These are phyloP conservation scores for Pseudomyrmex gracilis DNA, from an alignment of 1,140 invertebrate species.

Conservation along the genomic window DNA sequence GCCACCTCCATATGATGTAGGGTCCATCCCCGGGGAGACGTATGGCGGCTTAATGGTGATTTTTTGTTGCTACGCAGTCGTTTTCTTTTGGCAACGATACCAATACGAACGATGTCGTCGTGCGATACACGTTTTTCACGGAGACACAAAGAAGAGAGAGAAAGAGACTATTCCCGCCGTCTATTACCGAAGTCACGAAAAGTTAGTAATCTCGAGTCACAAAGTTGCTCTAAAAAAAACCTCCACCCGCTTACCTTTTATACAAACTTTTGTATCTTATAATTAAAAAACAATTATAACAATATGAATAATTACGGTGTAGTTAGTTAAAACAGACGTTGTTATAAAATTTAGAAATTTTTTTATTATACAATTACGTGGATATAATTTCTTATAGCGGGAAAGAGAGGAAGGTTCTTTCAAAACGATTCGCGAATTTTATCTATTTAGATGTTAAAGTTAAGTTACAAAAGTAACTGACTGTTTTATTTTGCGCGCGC, in stretches of 20 bases:
- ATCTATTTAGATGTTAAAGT: constrained; percentile 1
- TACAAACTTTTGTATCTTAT: constrained; percentile 27
- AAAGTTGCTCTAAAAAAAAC: constrained; percentile 6
- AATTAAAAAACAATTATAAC: not conserved
- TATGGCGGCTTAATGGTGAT: constrained; percentile 83
- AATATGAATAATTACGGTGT: not conserved
- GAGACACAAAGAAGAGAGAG: not conserved
- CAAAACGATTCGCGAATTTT: constrained; percentile 35
- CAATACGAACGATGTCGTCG: constrained; percentile 29
- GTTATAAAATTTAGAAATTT: not conserved
- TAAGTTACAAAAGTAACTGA: constrained; percentile 33
- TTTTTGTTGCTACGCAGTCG: constrained; percentile 79
- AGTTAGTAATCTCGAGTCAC: constrained; percentile 1
- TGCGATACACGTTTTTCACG: constrained; percentile 59
- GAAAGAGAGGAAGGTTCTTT: not conserved
- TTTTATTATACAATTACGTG: not conserved
- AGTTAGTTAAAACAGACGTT: not conserved
- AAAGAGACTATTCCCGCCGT: constrained; percentile 24
- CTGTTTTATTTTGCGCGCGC: constrained; percentile 13
- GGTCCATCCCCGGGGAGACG: constrained; percentile 80
- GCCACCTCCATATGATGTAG: constrained; percentile 64
- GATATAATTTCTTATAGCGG: constrained; percentile 14
- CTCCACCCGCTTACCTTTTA: not conserved
- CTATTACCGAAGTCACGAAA: constrained; percentile 17
- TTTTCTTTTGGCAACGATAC: constrained; percentile 74